Conservation (phyloP, 2,797 vertebrate genomes). For the Channa striata region DNA sequence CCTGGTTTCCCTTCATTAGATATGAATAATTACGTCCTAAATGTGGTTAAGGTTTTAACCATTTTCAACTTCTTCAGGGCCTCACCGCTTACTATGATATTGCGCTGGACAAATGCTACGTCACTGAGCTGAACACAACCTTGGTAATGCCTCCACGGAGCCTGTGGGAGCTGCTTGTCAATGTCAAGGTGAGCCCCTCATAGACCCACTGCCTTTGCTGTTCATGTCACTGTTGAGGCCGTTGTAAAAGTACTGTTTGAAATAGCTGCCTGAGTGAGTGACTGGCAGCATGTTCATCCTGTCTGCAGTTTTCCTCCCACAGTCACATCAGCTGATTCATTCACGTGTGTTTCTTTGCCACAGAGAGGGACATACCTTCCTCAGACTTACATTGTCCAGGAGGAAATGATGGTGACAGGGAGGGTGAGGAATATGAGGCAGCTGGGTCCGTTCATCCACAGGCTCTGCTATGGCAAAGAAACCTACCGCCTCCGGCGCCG, state of each 20-base stretch:
- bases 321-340: slow-evolving; percentile 34
- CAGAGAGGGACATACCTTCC: slow-evolving; percentile 95
- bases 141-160: slow-evolving; percentile 92
- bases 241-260: slow-evolving; percentile 14
- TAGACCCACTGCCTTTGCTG: not conserved
- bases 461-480: slow-evolving; percentile 92
- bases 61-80: slow-evolving; percentile 80
- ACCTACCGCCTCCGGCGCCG: slow-evolving; percentile 93
- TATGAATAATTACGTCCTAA: too few relatives aligned
- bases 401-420: slow-evolving; percentile 94
- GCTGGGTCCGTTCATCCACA: slow-evolving; percentile 93
- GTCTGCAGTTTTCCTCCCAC: slow-evolving; percentile 27
- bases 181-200: slow-evolving; percentile 88
- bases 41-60: not conserved
- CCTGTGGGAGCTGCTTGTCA: slow-evolving; percentile 94
- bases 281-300: slow-evolving; percentile 34
- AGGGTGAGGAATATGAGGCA: slow-evolving; percentile 90
- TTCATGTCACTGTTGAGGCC: not conserved
- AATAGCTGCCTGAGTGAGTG: slow-evolving; percentile 24
- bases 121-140: slow-evolving; percentile 94
- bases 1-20: not conserved
- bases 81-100: slow-evolving; percentile 95
- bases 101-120: slow-evolving; percentile 93
- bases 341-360: slow-evolving; percentile 56
- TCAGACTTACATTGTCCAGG: slow-evolving; percentile 95